A percentile compares a stretch with the other conserved stretches of the same genome.
Evolutionary conservation across 2,797 vertebrate genomes (phyloP).

Genomic region (Thaleichthys pacificus): DNA sequence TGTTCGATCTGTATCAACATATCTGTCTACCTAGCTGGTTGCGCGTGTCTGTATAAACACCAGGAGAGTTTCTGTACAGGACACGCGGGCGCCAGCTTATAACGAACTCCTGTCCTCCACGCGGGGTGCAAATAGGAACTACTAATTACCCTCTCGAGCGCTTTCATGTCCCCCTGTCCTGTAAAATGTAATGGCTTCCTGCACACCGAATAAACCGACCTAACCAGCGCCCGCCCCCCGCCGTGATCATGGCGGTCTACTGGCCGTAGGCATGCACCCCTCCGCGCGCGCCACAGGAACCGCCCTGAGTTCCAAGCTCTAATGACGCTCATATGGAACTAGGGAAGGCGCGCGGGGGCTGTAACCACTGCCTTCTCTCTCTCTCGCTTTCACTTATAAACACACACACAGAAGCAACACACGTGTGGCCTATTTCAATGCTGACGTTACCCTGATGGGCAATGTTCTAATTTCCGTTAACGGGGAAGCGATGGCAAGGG

Average conservation of each 20-base stretch:
- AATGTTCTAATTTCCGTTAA: slow-evolving; percentile 48
- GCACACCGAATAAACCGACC: slow-evolving; percentile 26
- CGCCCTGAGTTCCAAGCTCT: slow-evolving; percentile 5
- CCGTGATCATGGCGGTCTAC: slow-evolving; percentile 25
- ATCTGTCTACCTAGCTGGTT: too few relatives aligned
- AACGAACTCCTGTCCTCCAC: background rate
- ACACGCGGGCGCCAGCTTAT: slow-evolving; percentile 4
- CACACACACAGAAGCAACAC: slow-evolving; percentile 36
- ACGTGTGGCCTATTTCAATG: slow-evolving; percentile 59
- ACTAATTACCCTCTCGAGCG: slow-evolving; percentile 35
- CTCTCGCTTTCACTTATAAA: slow-evolving; percentile 1
- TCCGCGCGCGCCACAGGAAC: slow-evolving; percentile 30
- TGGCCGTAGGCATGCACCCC: slow-evolving; percentile 17
- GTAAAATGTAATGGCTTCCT: slow-evolving; percentile 44
- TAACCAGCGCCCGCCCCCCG: slow-evolving; percentile 14
- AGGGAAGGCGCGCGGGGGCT: background rate
- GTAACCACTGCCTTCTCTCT: background rate
- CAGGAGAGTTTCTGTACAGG: background rate
- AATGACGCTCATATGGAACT: background rate
- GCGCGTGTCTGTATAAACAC: background rate
- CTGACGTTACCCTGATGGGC: slow-evolving; percentile 29
- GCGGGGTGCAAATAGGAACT: slow-evolving; percentile 15
- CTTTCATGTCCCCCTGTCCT: slow-evolving; percentile 34
- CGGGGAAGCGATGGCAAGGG: slow-evolving; percentile 60
- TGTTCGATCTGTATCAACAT: too few relatives aligned